A percentile compares a stretch with the other conserved stretches of the same genome.
These are phyloP conservation scores for Coremacera marginata DNA, from an alignment of 2,888 invertebrate species.

Conservation along the genomic window DNA sequence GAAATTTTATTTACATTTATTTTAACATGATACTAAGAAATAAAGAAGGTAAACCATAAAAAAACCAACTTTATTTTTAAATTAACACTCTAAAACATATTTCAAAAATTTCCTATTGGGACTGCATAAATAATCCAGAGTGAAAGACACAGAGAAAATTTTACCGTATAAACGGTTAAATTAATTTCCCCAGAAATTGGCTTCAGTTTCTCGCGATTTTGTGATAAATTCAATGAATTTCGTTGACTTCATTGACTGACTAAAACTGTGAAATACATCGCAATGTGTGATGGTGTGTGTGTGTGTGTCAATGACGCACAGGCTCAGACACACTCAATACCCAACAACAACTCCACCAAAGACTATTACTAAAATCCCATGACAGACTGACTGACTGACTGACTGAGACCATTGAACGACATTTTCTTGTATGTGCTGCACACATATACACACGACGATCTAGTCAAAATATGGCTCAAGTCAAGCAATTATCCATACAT, in stretches of 20 bases:
- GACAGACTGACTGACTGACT: too few relatives aligned
- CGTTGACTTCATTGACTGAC: slow-evolving; percentile 44
- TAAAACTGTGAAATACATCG: neutral
- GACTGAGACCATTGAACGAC: neutral
- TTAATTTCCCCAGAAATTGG: slow-evolving; percentile 64
- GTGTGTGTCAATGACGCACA: neutral
- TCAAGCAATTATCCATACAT: slow-evolving; percentile 11
- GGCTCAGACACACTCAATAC: neutral
- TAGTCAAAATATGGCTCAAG: slow-evolving; percentile 13
- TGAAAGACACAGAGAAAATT: slow-evolving; percentile 5
- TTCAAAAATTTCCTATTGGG: too few relatives aligned
- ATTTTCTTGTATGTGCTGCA: neutral
- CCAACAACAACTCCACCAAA: too few relatives aligned
- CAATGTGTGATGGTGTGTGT: neutral
- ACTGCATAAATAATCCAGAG: too few relatives aligned
- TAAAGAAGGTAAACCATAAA: too few relatives aligned
- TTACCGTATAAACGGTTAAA: slow-evolving; percentile 46
- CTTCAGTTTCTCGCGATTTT: slow-evolving; percentile 65
- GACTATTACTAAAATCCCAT: too few relatives aligned
- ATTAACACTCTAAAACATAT: too few relatives aligned
- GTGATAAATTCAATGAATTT: slow-evolving; percentile 65
- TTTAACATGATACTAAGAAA: too few relatives aligned
- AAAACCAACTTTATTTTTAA: too few relatives aligned
- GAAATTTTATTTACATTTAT: too few relatives aligned
- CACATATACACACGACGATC: neutral